Evolutionary conservation across 2,888 invertebrate species (phyloP).

Genomic region (Diaphora mendica): DNA sequence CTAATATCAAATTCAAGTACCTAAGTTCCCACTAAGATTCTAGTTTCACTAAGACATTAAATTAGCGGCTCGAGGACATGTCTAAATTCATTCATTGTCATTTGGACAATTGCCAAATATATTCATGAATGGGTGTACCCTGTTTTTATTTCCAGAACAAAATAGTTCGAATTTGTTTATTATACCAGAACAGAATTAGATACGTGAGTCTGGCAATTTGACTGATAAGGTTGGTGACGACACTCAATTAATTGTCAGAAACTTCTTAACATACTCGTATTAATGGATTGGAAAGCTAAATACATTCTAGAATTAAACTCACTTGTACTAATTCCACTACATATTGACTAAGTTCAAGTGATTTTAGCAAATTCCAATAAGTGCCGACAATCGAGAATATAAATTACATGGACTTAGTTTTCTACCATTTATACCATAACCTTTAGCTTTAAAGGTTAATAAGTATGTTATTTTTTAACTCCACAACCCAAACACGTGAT

Average conservation of each 20-base stretch:
- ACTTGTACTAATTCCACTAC: no score
- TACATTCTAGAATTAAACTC: no score
- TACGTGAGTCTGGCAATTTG: neutral
- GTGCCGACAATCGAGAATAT: no score
- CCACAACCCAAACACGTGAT: neutral
- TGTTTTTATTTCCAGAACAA: conserved; percentile 41
- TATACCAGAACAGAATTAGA: conserved; percentile 28
- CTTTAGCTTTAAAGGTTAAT: neutral
- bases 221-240: neutral
- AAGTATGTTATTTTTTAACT: neutral
- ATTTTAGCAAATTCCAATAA: no score
- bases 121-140: conserved; percentile 48
- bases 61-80: conserved; percentile 38
- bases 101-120: conserved; percentile 46
- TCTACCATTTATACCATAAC: no score
- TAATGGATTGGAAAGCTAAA: neutral
- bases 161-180: conserved; percentile 27
- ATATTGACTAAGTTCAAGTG: no score
- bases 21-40: conserved; percentile 13
- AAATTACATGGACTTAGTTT: no score
- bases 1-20: neutral
- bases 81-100: conserved; percentile 50
- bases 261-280: neutral
- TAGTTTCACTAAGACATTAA: conserved; percentile 24
- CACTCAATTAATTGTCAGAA: neutral